phyloP scores from a whole-genome alignment of 53 echinoderm and acorn worm genomes.

The Zoroaster sp. region DNA sequence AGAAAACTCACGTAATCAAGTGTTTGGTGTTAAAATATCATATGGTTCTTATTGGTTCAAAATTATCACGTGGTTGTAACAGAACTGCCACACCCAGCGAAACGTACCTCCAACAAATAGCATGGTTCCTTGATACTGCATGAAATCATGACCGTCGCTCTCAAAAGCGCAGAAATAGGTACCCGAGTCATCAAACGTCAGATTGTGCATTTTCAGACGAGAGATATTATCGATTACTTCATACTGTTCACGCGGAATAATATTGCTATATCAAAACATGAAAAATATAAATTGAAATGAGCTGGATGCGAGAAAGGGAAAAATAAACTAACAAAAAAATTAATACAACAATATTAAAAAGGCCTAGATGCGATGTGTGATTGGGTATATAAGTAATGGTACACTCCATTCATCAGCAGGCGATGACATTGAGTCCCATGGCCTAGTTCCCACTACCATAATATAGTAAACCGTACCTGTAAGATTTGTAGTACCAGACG shows the following conservation, averaged over 20 bases:
- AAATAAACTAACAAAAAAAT: too few species aligned
- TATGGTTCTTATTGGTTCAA: too few species aligned
- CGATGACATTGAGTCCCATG: background rate
- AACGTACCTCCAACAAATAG: slow-evolving; percentile 49
- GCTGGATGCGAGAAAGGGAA: too few species aligned
- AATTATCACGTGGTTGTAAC: background rate
- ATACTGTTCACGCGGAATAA: slow-evolving; percentile 26
- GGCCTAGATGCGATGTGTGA: too few species aligned
- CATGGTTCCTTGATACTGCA: slow-evolving; percentile 33
- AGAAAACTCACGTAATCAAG: too few species aligned
- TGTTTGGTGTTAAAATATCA: too few species aligned
- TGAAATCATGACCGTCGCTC: slow-evolving; percentile 31
- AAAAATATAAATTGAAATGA: too few species aligned
- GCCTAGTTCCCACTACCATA: background rate
- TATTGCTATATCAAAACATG: too few species aligned
- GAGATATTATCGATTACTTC: slow-evolving; percentile 39
- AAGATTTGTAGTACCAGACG: slow-evolving; percentile 53
- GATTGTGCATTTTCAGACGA: slow-evolving; percentile 7
- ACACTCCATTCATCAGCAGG: background rate
- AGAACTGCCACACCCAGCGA: too few species aligned
- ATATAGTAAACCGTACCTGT: background rate
- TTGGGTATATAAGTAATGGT: too few species aligned
- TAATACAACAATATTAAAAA: too few species aligned
- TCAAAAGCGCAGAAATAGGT: slow-evolving; percentile 48
- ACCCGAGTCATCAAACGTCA: slow-evolving; percentile 39